phyloP scores from a whole-genome alignment of 2,888 invertebrate species.

The Drosophila macrothrix region DNA sequence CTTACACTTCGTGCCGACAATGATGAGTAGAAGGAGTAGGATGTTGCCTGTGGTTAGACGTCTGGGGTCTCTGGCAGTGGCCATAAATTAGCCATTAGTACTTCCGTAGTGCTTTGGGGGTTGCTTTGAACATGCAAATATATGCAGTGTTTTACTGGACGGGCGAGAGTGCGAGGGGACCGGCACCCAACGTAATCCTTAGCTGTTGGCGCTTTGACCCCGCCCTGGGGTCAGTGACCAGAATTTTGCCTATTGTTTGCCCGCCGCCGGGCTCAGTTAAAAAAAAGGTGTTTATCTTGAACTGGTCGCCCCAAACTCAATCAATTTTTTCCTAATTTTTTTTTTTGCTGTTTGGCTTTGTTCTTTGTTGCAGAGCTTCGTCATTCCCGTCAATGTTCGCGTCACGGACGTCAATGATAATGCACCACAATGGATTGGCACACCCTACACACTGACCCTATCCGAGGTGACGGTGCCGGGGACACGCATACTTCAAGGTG shows the following conservation, averaged over 20 bases:
- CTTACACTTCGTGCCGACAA: constrained; percentile 29
- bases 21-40: constrained; percentile 5
- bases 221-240: constrained; percentile 74
- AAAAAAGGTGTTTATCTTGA: constrained; percentile 62
- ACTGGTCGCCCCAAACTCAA: constrained; percentile 33
- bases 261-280: not conserved
- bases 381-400: constrained; percentile 86
- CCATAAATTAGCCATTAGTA: constrained; percentile 82
- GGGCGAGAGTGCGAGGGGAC: constrained; percentile 5
- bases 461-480: constrained; percentile 92
- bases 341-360: constrained; percentile 14
- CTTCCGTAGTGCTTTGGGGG: constrained; percentile 71
- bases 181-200: constrained; percentile 9
- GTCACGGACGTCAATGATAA: constrained; percentile 97
- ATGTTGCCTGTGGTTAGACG: constrained; percentile 59
- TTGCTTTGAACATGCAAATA: constrained; percentile 71
- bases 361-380: constrained; percentile 81
- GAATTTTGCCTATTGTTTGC: constrained; percentile 34
- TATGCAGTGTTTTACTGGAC: constrained; percentile 56
- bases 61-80: constrained; percentile 54
- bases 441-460: constrained; percentile 92
- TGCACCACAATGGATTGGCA: constrained; percentile 92
- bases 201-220: constrained; percentile 73
- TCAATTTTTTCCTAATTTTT: constrained; percentile 17
- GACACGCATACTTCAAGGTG: constrained; percentile 91